Evolutionary conservation across 2,888 invertebrate species (phyloP), one percentile per base, ranked within the genome.

Genomic region (Entomobrya proxima): DNA sequence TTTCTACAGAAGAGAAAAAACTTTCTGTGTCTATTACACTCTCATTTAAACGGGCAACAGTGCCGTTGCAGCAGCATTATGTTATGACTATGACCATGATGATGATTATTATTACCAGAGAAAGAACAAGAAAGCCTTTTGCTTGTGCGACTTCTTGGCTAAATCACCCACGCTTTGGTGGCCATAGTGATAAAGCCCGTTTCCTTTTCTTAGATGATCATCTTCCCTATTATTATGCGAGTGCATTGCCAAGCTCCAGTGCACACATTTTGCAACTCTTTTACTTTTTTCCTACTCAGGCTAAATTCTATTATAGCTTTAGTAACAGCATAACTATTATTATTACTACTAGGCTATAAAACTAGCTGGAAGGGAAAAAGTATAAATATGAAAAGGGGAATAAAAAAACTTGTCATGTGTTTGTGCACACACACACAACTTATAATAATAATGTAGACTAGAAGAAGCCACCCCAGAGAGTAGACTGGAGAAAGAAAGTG

Each of bases 221-320:
- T 61, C 58, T 32, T 74, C 74, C n/a, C 50, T 7, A 74, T 50
- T 50, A 44, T 24, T 58, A 24, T 50, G 58, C 11, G 24, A 13
- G 27, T 58, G 21, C 21, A 67, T 21, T 69, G n/a, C 69, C 37
- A n/a, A 35, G 15, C 61, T 32, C 1, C 61, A 2, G 13, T 40
- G 44, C 15, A 40, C 44, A 40, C 15, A 55, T 55, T 64, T 30
- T 72, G 32, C 30, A 32, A 32, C 30, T 27, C 30, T 72, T 30
- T 50, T 1, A 18, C 13, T n/a, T 27, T 13, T 18, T 61, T 74
- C 24, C 78, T 85, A n/a, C n/a, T 47, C 78, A 76, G 32, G 72
- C 61, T 61, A 85, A 85, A 85, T 85, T 85, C 85, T 85, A 85
- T 85, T 85, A 85, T 85, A 85, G 47, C 61, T 69, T 24, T 79